Base-by-base conservation (phyloP, 1,140 invertebrate genomes). In the Drosophila ficusphila region DNA sequence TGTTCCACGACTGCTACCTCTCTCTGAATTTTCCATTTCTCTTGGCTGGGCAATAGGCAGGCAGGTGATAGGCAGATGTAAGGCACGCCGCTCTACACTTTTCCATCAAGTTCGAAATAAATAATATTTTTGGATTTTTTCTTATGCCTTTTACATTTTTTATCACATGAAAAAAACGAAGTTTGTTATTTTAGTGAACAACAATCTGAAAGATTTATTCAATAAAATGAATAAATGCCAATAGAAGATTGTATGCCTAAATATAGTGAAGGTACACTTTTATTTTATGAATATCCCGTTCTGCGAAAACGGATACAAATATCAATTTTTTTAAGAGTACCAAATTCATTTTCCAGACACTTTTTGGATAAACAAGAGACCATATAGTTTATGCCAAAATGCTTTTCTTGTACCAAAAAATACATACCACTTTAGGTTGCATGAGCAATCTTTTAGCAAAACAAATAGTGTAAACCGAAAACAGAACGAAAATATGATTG, bases 1-100 rank as follows among this genome's bases (percentile, higher is more conserved):
- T 62, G 58, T 62, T 68, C 76, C 64, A 77, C 19, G 25, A 57
- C 19, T 18, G 42, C 25, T 19, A 56, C n/a, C 19, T 49, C 9
- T 21, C 25, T 56, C 25, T 21, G 5, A 1, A 16, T 53, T 54
- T 34, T 7, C 29, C 21, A 14, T 9, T 29, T 19, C 9, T 18
- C 16, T 48, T 31, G 1, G 8, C 3, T 38, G 6, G 36, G 12
- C 6, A 11, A 18, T 38, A 18, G 3, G 14, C 23, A 36, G 9
- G 12, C 48, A 19, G 14, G n/a, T 46, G 51, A 42, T 39, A 19
- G 16, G 3, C 3, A 39, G 2, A 23, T 5, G 5, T 2, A 23
- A 3, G 23, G 23, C 23, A 23, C 23, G 2, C 2, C 5, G 5
- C n/a, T 39, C 18, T 39, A 11, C 27, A 29, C 27, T 29, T 29